Evolutionary conservation across 1,140 invertebrate species (phyloP).

Genomic region (Lerema accius): DNA sequence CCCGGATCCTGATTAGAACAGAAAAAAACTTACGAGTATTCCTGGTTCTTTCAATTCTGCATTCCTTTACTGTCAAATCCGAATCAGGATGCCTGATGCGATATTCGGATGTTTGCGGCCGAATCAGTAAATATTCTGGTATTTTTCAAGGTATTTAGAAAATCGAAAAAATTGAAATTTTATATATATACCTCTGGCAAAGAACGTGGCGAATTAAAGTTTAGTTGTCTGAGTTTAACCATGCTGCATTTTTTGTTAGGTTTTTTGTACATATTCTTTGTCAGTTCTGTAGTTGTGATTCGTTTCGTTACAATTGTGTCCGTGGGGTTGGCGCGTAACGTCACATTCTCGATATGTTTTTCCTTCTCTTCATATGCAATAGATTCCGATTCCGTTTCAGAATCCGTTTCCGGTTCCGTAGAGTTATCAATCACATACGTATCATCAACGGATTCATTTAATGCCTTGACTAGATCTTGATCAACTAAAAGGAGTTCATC

Average conservation of each 20-base stretch:
- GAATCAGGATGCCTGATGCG: too few species aligned
- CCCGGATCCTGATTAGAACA: too few species aligned
- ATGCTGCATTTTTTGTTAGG: slow-evolving; percentile 51
- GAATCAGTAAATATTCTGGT: too few species aligned
- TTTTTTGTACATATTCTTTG: slow-evolving; percentile 25
- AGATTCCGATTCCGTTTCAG: slow-evolving; percentile 17
- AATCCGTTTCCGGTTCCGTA: slow-evolving; percentile 26
- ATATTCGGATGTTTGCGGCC: too few species aligned
- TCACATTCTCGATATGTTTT: slow-evolving; percentile 30
- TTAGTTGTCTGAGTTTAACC: slow-evolving; percentile 52
- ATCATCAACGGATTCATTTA: slow-evolving; percentile 4
- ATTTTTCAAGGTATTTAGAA: too few species aligned
- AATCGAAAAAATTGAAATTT: too few species aligned
- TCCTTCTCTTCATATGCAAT: slow-evolving; percentile 33
- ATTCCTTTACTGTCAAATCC: too few species aligned
- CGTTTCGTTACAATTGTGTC: background rate
- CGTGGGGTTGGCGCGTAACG: slow-evolving; percentile 8
- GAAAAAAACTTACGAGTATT: too few species aligned
- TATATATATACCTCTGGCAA: slow-evolving; percentile 61
- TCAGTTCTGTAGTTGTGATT: slow-evolving; percentile 9
- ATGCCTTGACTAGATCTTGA: slow-evolving; percentile 1
- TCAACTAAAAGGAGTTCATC: slow-evolving; percentile 5
- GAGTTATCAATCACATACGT: slow-evolving; percentile 29
- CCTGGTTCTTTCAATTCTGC: too few species aligned
- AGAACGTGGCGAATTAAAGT: slow-evolving; percentile 62